phyloP scores from a whole-genome alignment of 2,888 invertebrate species.

The Griposia aprilina region DNA sequence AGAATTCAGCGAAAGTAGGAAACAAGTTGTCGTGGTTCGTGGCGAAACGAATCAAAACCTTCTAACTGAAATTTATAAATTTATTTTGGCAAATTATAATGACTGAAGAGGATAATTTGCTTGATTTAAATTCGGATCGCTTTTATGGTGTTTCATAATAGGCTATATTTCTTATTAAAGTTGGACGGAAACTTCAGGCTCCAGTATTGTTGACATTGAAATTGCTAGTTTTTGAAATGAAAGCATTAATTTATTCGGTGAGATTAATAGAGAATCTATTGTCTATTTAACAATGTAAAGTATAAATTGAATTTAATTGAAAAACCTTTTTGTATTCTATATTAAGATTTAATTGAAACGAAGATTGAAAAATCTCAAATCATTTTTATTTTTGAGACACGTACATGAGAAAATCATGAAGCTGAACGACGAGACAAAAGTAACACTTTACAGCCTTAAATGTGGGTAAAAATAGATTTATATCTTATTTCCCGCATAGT shows the following conservation, averaged over 20 bases:
- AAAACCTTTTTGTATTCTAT: not conserved
- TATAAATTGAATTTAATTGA: conserved; percentile 7
- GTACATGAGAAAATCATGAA: not conserved
- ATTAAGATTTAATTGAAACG: not conserved
- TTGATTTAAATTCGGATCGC: conserved; percentile 78
- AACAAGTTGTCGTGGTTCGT: conserved; percentile 88
- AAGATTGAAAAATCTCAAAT: too few relatives aligned
- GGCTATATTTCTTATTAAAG: conserved; percentile 69
- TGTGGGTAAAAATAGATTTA: conserved; percentile 30
- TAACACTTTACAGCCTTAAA: not conserved
- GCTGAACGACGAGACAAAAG: not conserved
- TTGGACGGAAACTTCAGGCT: conserved; percentile 44
- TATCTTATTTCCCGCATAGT: conserved; percentile 45
- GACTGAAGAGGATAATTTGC: conserved; percentile 81
- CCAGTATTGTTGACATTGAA: conserved; percentile 45
- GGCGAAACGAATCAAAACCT: conserved; percentile 86
- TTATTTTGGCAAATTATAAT: conserved; percentile 84
- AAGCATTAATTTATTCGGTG: conserved; percentile 39
- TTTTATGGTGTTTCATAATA: conserved; percentile 73
- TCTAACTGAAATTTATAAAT: conserved; percentile 86
- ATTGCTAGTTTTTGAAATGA: conserved; percentile 52
- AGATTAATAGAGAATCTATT: conserved; percentile 14
- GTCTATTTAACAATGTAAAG: not conserved
- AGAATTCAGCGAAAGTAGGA: conserved; percentile 87
- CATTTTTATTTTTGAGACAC: too few relatives aligned